Base-by-base conservation (phyloP, 2,888 invertebrate species). In the Eremobia ochroleuca region DNA sequence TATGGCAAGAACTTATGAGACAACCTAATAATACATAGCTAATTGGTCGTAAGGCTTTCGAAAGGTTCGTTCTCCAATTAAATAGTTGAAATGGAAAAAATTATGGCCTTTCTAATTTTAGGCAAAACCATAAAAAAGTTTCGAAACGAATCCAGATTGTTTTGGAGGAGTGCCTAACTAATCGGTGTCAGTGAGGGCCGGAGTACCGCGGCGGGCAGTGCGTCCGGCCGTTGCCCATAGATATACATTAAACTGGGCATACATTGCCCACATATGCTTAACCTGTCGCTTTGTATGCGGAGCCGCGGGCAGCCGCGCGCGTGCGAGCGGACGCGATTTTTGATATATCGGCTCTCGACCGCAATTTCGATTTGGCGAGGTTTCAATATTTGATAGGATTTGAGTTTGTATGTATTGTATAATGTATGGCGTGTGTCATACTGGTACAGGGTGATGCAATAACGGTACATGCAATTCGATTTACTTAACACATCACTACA, bases 281-380 rank as follows among this genome's bases (percentile, higher is more conserved):
- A 86, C 82, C 72, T 70, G 74, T 52, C 85, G 75, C 79, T 87
- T 72, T 77, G 79, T 87, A 87, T 87, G 87, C 88, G 82, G 46
- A 28, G 73, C 76, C 68, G 82, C 69, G 58, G 70, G 66, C 75
- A 70, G 64, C 43, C 64, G 67, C 78, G 83, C 28, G 55, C 66
- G 40, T 34, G 59, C 66, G 21, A 69, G 73, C 82, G 73, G 64
- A 58, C 73, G 87, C 77, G 77, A 78, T 76, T 81, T 87, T 83
- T 88, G 87, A 88, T 84, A 76, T 80, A 88, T 87, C 76, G 79
- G 43, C 68, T 77, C 65, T 81, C 82, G 78, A 79, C 81, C 87
- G 85, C 89, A 81, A 81, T 87, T 84, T 82, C 77, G 89, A 87
- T 87, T 87, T 88, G 87, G 89, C 89, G 77, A 79, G 76, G 87